These are phyloP conservation scores for Diachasma alloeum DNA, from an alignment of 1,140 invertebrate genomes.

Conservation along the genomic window DNA sequence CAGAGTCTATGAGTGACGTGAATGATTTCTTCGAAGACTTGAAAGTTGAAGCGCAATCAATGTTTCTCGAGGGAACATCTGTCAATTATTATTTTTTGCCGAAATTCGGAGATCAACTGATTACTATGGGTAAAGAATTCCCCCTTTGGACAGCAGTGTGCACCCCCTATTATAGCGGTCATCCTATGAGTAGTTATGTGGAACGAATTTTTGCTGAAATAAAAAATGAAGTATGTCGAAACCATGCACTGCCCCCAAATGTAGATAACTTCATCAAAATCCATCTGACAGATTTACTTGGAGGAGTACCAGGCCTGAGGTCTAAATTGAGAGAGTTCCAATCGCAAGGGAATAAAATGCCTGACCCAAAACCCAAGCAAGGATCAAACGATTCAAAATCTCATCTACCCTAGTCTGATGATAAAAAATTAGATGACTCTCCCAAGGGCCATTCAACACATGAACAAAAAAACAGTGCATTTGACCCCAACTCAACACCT, in stretches of 20 bases:
- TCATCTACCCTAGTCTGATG: background rate
- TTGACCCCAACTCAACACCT: background rate
- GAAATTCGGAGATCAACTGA: background rate
- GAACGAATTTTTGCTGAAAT: background rate
- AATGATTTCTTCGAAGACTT: background rate
- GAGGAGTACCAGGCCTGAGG: background rate
- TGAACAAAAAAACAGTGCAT: background rate
- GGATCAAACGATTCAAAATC: background rate
- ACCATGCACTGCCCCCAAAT: background rate
- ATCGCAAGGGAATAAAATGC: background rate
- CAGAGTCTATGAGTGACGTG: background rate
- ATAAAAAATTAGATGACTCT: background rate
- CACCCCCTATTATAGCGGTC: background rate
- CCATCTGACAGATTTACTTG: background rate
- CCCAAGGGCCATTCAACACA: too few species aligned
- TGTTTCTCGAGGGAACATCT: background rate
- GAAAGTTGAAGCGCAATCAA: background rate
- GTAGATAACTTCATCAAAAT: background rate
- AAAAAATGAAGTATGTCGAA: background rate
- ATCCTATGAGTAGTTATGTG: background rate
- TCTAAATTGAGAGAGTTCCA: background rate
- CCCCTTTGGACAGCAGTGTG: background rate
- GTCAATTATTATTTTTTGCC: background rate
- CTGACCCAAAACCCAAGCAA: background rate
- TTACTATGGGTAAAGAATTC: background rate